Base-by-base conservation (phyloP, 2,888 invertebrate species). In the Ophion slaviceki region DNA sequence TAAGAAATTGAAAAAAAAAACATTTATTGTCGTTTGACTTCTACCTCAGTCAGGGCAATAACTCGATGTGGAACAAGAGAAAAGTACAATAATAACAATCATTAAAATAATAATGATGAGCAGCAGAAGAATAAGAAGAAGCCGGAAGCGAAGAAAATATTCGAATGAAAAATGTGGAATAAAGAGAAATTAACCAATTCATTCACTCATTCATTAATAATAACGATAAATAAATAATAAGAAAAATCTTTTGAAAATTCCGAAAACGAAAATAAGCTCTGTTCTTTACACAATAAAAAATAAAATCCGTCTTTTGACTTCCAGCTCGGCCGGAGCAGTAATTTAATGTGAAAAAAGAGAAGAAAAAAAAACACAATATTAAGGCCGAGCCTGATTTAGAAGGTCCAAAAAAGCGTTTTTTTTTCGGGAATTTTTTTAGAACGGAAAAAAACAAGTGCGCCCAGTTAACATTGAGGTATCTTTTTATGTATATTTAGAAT, bases 21-120 rank as follows among this genome's bases (percentile, higher is more conserved):
- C 6, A 32, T 6, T 6, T 7, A 40, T 5, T 40, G 40, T 40
- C 36, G 2, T 36, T 67, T 32, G 66, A 32, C 53, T 77, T 24
- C 57, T 67, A 45, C 20, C n/a, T 36, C 17, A 45, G 70, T 47
- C 75, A 36, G 53, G 75, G 36, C 68, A 74, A 59, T n/a, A 40
- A 36, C 36, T 59, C 59, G 36, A 59, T 32, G 59, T 72, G 72
- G 32, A 72, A 32, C 28, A 8, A 70, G 28, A 17, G 1, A 28
- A 47, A 8, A 70, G 28, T 53, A 17, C 11, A 14, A 70, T 47
- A 67, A 17, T n/a, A 70, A 47, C 0, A 70, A 67, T 40, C n/a
- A 11, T 24, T 36, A 68, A 20, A 68, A 68, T 14, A 5, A 14
- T 6, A 40, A n/a, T 67, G n/a, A n/a, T 28, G 53, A 17, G 11